Base-by-base conservation (phyloP, 2,888 invertebrate species). In the Platycnemis pennipes region DNA sequence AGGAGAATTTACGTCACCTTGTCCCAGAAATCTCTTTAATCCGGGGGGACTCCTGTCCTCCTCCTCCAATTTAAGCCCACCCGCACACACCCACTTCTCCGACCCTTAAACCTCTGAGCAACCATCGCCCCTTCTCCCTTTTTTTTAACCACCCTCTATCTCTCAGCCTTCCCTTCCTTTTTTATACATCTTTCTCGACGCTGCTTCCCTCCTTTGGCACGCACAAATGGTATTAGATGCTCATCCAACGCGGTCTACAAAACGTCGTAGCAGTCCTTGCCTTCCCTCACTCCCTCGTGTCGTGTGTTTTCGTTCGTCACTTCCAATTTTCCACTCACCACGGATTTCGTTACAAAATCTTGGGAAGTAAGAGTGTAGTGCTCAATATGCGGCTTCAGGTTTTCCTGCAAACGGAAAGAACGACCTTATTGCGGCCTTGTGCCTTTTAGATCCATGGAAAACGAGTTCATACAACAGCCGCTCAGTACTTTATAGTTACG, bases 1-100 rank as follows among this genome's bases (percentile, higher is more conserved):
- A 56, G 22, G 56, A 91, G 91, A 91, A 49, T 89, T 89, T 89
- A 53, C 88, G 88, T 53, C 88, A 89, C 88, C 53, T 89, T 89
- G 88, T 89, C 88, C 88, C 53, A 89, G 53, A 37, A 89, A 89
- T 53, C 88, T 77, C 37, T 77, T 77, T 89, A 89, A 89, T 89
- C 88, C 88, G 37, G 49, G 53, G 37, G 37, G 88, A 77, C 77
- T 77, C 77, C 77, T 77, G 88, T 37, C 53, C 53, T 49, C 53
- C 88, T 77, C 77, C 77, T 4, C 77, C 77, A 77, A 77, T 77
- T 77, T 77, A 77, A 77, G 77, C 77, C 77, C 37, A 77, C 77
- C 77, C 77, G 26, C 77, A 11, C 31, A 13, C 77, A 77, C n/a
- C 19, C 49, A 3, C 49, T n/a, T n/a, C n/a, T n/a, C n/a, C 49